These are phyloP conservation scores for Microcebus tavaratra DNA, from an alignment of 2,113 vertebrate species.

Conservation along the genomic window DNA sequence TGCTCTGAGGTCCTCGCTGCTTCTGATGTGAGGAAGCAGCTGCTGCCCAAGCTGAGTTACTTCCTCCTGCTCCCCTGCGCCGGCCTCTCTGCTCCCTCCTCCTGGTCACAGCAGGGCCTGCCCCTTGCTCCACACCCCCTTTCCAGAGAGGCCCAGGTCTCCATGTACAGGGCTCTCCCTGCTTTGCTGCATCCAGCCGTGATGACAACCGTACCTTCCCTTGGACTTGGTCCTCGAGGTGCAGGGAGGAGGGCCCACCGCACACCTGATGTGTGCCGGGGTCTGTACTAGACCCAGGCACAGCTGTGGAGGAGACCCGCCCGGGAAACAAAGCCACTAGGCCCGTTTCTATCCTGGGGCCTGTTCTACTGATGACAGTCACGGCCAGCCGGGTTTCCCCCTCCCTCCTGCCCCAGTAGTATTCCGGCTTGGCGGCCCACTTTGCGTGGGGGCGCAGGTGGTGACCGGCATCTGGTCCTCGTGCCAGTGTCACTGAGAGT, in stretches of 20 bases:
- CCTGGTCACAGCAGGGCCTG: background rate
- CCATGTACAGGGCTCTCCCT: fast-evolving
- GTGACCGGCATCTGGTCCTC: background rate
- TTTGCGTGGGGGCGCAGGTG: background rate
- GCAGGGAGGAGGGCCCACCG: no score
- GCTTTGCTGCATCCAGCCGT: background rate
- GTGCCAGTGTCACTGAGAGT: fast-evolving
- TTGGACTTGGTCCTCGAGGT: no score
- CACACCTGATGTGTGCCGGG: background rate
- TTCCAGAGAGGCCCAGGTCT: background rate
- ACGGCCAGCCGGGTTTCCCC: background rate
- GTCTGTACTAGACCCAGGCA: background rate
- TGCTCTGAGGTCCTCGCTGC: background rate
- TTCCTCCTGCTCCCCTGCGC: background rate
- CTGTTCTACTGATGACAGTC: no score
- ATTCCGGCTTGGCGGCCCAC: background rate
- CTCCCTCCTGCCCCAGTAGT: background rate
- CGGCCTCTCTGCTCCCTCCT: no score
- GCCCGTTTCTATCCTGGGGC: background rate
- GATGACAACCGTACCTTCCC: background rate
- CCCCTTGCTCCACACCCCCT: fast-evolving
- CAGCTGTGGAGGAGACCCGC: background rate
- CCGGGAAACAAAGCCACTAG: background rate
- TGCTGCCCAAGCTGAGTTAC: background rate
- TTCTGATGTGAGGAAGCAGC: background rate